Base-by-base conservation (phyloP, 1,140 invertebrate genomes). In the Melitaea cinxia region DNA sequence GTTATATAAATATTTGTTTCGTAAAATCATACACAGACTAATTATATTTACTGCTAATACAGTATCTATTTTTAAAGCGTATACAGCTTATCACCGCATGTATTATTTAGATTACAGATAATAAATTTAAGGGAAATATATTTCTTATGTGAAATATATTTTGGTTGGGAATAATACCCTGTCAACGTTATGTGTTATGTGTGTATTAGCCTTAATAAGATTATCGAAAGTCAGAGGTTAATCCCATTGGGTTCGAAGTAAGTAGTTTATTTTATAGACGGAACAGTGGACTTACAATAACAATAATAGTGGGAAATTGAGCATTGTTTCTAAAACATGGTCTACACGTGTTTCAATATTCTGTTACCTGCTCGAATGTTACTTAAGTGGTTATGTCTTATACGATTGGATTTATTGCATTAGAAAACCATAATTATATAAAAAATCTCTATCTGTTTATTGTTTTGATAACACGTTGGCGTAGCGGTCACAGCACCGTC, bases 271-370 rank as follows among this genome's bases (percentile, higher is more conserved):
- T 63, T 49, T 35, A 64, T 55, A 17, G 61, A 49, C 26, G 52
- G 60, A 62, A 62, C 60, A 39, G 55, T 49, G 30, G 53, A 45
- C 30, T 69, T 45, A 17, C 52, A 33, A 58, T 58, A 70, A 70
- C 64, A 69, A 70, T 59, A 65, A 59, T 50, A 68, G 42, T 60
- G 54, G 68, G 65, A 65, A 65, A 70, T 65, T 73, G 57, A 64
- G 50, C 54, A 60, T 39, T 75, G 65, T 72, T 75, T 75, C 69
- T 64, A 67, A 69, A 74, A 75, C 69, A 75, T 54, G 42, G 58
- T 53, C 57, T 75, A 69, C 69, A 75, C 69, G 72, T 75, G 72
- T 70, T 65, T 65, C 61, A 53, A 50, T 49, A 52, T 57, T 57
- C 15, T 10, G 47, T 47, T 47, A 26, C 21, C 35, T 45, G 14